Percentiles rank a stretch among this genome's conserved stretches.
These are phyloP conservation scores for Centrocercus urophasianus DNA, from an alignment of 2,113 vertebrate genomes.

Conservation along the genomic window DNA sequence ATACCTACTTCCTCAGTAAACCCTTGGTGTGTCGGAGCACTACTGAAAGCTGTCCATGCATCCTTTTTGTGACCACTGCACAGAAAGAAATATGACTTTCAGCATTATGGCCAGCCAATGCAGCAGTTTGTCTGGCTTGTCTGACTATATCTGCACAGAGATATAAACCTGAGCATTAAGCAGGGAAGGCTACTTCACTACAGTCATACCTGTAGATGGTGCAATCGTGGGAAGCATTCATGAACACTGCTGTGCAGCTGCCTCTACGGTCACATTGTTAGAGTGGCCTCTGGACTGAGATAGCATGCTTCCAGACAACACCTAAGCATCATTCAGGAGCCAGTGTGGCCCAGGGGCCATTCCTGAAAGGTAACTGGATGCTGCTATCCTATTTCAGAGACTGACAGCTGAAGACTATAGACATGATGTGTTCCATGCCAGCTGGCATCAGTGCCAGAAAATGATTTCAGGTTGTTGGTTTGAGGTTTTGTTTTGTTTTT, in stretches of 20 bases:
- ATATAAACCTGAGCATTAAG: background rate
- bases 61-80: background rate
- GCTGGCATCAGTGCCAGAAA: background rate
- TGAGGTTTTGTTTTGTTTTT: background rate
- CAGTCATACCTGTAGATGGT: background rate
- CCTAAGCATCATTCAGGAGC: background rate
- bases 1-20: background rate
- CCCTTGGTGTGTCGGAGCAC: background rate
- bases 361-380: background rate
- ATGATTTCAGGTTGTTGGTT: background rate
- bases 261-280: background rate
- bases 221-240: background rate
- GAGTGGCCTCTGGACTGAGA: background rate
- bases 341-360: background rate
- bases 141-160: background rate
- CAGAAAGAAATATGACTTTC: background rate
- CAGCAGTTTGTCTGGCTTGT: background rate
- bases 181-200: background rate
- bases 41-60: background rate
- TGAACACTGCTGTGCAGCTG: rapidly evolving
- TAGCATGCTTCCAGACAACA: background rate
- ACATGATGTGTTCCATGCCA: background rate
- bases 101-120: background rate
- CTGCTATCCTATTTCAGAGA: background rate
- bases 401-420: background rate